Conservation (phyloP, 2,113 vertebrate species). For the Eulemur rufifrons region DNA sequence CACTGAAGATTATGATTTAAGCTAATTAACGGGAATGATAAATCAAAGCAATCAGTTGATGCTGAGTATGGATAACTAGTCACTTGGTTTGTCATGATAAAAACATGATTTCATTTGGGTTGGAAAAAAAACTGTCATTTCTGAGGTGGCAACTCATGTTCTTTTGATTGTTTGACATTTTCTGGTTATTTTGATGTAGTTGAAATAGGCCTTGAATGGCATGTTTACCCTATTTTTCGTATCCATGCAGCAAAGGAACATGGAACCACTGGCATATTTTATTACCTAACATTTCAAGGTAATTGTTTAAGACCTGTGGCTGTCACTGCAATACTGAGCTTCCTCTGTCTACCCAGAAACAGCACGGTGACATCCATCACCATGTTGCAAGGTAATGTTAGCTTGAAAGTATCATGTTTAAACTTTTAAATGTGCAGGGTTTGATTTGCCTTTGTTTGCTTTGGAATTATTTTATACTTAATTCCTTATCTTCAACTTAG, state of each 20-base stretch:
- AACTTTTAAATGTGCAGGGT: constrained; percentile 62
- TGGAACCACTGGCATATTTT: not conserved
- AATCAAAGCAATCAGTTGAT: not conserved
- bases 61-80: not conserved
- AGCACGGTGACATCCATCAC: constrained; percentile 44
- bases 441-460: constrained; percentile 65
- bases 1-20: not conserved
- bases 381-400: not conserved
- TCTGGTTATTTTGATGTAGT: not conserved
- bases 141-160: not conserved
- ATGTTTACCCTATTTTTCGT: not conserved
- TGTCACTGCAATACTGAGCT: not conserved
- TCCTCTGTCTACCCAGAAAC: constrained; percentile 25
- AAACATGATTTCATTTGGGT: not conserved
- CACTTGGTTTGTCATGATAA: not conserved
- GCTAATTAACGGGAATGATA: not conserved
- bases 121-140: not conserved
- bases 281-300: not conserved
- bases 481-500: constrained; percentile 77
- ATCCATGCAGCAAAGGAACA: not conserved
- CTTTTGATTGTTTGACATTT: constrained; percentile 13
- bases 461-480: constrained; percentile 70
- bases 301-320: constrained; percentile 30
- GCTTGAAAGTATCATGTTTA: constrained; percentile 42
- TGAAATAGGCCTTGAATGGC: not conserved